Conservation (phyloP, 2,888 invertebrate genomes). For the Pardosa pseudoannulata region DNA sequence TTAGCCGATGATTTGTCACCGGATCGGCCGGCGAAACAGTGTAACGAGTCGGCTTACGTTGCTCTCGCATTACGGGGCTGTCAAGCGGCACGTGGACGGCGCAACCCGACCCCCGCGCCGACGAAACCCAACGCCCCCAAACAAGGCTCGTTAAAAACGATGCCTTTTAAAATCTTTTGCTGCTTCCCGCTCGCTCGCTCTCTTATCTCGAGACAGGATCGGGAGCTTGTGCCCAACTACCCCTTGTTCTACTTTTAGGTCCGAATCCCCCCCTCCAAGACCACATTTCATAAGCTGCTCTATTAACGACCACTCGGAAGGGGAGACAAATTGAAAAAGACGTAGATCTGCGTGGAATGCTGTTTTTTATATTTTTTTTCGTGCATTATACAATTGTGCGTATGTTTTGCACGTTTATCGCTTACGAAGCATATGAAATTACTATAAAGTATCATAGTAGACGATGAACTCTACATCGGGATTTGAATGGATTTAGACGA, state of each 20-base stretch:
- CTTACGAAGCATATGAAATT: too few relatives aligned
- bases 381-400: too few relatives aligned
- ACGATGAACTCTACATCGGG: too few relatives aligned
- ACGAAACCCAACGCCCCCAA: slow-evolving; percentile 65
- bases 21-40: slow-evolving; percentile 41
- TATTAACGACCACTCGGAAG: background rate
- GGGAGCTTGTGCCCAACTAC: background rate
- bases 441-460: too few relatives aligned
- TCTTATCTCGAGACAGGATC: background rate
- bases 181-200: background rate
- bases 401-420: too few relatives aligned
- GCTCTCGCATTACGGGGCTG: slow-evolving; percentile 57
- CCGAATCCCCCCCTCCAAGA: background rate
- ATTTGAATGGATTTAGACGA: too few relatives aligned
- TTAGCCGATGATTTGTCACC: slow-evolving; percentile 71
- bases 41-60: slow-evolving; percentile 69
- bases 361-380: too few relatives aligned
- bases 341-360: too few relatives aligned
- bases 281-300: background rate
- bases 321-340: too few relatives aligned
- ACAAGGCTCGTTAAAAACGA: slow-evolving; percentile 71
- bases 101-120: slow-evolving; percentile 63
- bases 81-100: slow-evolving; percentile 57
- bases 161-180: slow-evolving; percentile 65
- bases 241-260: slow-evolving; percentile 33